A percentile compares a stretch with the other conserved stretches of the same genome.
Conservation (phyloP, 2,888 invertebrate species). For the Himalopsyche japonica region DNA sequence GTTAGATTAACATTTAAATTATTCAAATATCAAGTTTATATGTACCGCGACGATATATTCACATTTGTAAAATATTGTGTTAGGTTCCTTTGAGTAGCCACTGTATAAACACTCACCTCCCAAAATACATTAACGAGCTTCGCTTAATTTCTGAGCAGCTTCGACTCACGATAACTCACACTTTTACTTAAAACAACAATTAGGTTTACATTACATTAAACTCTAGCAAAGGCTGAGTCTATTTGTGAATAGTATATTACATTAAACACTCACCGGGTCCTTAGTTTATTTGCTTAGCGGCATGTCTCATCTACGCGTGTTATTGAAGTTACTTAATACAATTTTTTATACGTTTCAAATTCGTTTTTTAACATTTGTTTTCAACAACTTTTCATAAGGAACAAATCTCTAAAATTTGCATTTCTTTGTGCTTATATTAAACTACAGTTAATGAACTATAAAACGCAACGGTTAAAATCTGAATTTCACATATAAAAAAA, state of each 20-base stretch:
- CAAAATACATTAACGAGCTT: not conserved
- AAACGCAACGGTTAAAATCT: too few relatives aligned
- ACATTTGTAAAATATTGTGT: not conserved
- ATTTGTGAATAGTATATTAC: slow-evolving; percentile 34
- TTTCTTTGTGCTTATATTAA: too few relatives aligned
- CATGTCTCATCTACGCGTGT: not conserved
- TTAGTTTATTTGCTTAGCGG: slow-evolving; percentile 12
- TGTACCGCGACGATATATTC: not conserved
- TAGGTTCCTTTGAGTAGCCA: not conserved
- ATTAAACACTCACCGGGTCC: slow-evolving; percentile 22
- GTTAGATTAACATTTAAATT: not conserved
- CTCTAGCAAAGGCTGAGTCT: slow-evolving; percentile 27
- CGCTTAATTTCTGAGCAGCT: slow-evolving; percentile 19
- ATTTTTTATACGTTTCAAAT: too few relatives aligned
- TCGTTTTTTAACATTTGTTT: too few relatives aligned
- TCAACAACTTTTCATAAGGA: too few relatives aligned
- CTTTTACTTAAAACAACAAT: slow-evolving; percentile 33
- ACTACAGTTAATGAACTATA: too few relatives aligned
- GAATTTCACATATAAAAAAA: too few relatives aligned
- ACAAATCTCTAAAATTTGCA: too few relatives aligned
- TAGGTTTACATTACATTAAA: slow-evolving; percentile 36
- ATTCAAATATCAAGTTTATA: not conserved
- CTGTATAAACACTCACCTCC: not conserved
- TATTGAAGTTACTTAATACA: too few relatives aligned
- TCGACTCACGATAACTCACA: slow-evolving; percentile 18